Conservation (phyloP, 2,797 vertebrate species). For the Pampus argenteus region DNA sequence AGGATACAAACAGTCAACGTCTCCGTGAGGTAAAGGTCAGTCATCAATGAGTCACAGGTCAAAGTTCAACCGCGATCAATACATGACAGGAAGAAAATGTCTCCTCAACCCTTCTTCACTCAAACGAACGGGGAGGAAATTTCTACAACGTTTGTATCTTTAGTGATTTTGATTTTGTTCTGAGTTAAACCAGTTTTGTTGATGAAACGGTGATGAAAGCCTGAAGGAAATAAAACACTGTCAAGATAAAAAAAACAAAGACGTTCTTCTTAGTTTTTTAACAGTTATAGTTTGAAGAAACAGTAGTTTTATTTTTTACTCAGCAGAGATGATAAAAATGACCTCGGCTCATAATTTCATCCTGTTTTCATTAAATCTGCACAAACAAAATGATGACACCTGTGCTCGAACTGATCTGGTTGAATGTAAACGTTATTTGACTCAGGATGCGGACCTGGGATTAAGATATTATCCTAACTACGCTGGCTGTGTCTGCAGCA, state of each 20-base stretch:
- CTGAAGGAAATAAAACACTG: neutral
- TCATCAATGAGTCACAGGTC: neutral
- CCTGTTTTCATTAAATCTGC: no score
- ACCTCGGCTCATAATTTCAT: conserved; percentile 5
- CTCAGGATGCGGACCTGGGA: neutral
- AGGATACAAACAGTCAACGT: neutral
- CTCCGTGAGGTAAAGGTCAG: conserved; percentile 1
- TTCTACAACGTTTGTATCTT: neutral
- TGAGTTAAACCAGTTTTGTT: neutral
- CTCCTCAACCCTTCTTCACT: neutral
- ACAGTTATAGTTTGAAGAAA: neutral
- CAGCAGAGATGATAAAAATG: neutral
- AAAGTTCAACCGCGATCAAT: neutral
- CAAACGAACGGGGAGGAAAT: neutral
- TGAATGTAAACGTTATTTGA: conserved; percentile 50
- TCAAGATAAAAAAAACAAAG: conserved; percentile 2
- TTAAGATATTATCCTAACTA: conserved; percentile 21
- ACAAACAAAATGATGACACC: conserved; percentile 7
- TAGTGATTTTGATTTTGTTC: neutral
- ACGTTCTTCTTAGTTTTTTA: neutral
- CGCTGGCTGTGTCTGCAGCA: neutral
- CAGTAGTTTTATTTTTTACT: neutral
- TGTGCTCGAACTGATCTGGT: conserved; percentile 26
- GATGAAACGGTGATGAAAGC: conserved; percentile 1
- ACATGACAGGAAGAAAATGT: neutral